A percentile compares a stretch with the other conserved stretches of the same genome.
Evolutionary conservation across 1,140 invertebrate genomes (phyloP).

Genomic region (Apocrypta bakeri): DNA sequence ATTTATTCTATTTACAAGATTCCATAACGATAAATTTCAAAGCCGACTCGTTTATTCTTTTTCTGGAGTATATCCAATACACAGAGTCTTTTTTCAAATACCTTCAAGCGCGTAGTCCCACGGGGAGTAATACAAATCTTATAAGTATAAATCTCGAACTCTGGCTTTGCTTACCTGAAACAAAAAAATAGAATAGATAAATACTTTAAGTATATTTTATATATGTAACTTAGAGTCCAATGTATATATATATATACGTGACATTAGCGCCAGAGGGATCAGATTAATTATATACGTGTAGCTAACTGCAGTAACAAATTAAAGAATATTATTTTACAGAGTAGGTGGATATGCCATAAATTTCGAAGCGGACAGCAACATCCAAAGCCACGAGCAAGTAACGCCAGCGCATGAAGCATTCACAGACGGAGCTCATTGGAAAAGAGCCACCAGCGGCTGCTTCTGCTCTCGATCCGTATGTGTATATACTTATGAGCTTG

Average conservation of each 20-base stretch:
- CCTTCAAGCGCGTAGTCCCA: neutral
- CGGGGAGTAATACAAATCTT: neutral
- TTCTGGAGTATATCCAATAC: no score
- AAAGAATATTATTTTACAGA: constrained; percentile 2
- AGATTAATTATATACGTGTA: neutral
- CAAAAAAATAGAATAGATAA: constrained; percentile 3
- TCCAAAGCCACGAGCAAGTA: neutral
- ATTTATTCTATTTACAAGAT: neutral
- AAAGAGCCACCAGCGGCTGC: constrained; percentile 6
- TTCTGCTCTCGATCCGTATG: constrained; percentile 29
- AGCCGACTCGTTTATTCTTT: no score
- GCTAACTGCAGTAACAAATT: neutral
- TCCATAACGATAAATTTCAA: neutral
- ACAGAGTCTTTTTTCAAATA: neutral
- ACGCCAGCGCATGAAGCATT: neutral
- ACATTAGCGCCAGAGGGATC: neutral
- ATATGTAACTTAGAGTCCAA: no score
- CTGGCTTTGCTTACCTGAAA: constrained; percentile 20
- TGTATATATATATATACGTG: neutral
- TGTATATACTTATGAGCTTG: neutral
- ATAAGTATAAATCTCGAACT: neutral
- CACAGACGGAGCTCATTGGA: constrained; percentile 17
- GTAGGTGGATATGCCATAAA: neutral
- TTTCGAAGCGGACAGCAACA: neutral
- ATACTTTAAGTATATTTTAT: neutral